These are phyloP conservation scores for Ahaetulla prasina DNA, from an alignment of 2,113 vertebrate genomes.

Conservation along the genomic window DNA sequence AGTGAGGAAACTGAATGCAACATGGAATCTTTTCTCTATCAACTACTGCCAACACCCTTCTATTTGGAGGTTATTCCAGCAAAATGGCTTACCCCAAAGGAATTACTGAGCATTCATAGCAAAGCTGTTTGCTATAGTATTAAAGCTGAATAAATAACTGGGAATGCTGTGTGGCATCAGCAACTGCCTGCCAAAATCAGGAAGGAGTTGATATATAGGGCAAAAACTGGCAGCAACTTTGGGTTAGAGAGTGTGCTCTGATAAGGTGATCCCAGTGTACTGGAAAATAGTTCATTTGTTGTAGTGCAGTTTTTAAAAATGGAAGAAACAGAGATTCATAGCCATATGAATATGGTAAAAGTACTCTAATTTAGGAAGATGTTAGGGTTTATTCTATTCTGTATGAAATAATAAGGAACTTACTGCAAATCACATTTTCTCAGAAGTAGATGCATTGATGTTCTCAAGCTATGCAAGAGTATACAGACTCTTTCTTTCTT, in stretches of 20 bases:
- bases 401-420: neutral
- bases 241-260: constrained; percentile 14
- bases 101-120: constrained; percentile 46
- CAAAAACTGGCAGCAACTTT: constrained; percentile 29
- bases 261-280: constrained; percentile 14
- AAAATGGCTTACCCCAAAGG: constrained; percentile 40
- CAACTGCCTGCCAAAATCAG: constrained; percentile 38
- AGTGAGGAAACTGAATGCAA: constrained; percentile 24
- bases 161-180: constrained; percentile 32
- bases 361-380: neutral
- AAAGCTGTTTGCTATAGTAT: constrained; percentile 46
- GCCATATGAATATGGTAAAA: neutral
- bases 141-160: constrained; percentile 52
- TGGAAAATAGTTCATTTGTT: constrained; percentile 12
- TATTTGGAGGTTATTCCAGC: constrained; percentile 42
- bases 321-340: neutral
- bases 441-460: neutral
- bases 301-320: neutral
- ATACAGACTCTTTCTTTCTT: too few species aligned
- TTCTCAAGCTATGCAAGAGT: neutral
- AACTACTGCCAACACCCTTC: constrained; percentile 31
- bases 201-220: constrained; percentile 37
- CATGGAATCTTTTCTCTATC: constrained; percentile 29
- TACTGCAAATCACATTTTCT: neutral
- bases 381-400: neutral